phyloP scores from a whole-genome alignment of 2,888 invertebrate species.

The Leucoptera coffeella region DNA sequence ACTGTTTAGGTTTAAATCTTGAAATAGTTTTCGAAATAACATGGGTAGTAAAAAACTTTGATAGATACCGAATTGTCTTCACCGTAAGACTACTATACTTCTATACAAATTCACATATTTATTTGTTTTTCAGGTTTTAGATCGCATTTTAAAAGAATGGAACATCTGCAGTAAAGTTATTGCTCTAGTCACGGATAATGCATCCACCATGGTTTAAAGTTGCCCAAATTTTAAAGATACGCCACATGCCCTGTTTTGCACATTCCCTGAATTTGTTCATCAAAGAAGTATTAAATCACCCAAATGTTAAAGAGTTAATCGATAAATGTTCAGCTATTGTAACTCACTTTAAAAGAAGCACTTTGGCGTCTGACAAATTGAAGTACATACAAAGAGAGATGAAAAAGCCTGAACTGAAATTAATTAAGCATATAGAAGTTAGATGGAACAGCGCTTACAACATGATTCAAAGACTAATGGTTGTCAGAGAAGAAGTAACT shows the following conservation, averaged over 20 bases:
- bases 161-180: slow-evolving; percentile 4
- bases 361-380: slow-evolving; percentile 3
- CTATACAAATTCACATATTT: neutral
- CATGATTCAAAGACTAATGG: slow-evolving; percentile 4
- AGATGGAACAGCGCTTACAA: slow-evolving; percentile 5
- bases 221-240: slow-evolving; percentile 3
- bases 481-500: slow-evolving; percentile 5
- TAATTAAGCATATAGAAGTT: slow-evolving; percentile 4
- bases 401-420: slow-evolving; percentile 4
- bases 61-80: too few relatives aligned
- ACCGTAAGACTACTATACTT: neutral
- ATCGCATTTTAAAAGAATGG: slow-evolving; percentile 4
- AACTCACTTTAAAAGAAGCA: slow-evolving; percentile 4
- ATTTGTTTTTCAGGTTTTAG: slow-evolving; percentile 3
- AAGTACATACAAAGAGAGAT: slow-evolving; percentile 2
- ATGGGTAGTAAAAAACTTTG: too few relatives aligned
- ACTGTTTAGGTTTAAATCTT: too few relatives aligned
- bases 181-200: slow-evolving; percentile 5
- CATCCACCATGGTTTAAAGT: slow-evolving; percentile 5
- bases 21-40: too few relatives aligned
- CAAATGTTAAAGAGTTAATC: slow-evolving; percentile 2
- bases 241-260: slow-evolving; percentile 6
- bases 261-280: slow-evolving; percentile 5
- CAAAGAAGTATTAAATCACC: slow-evolving; percentile 1
- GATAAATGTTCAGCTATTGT: slow-evolving; percentile 5